Conservation (phyloP, 2,888 invertebrate species). For the Plutella xylostella region DNA sequence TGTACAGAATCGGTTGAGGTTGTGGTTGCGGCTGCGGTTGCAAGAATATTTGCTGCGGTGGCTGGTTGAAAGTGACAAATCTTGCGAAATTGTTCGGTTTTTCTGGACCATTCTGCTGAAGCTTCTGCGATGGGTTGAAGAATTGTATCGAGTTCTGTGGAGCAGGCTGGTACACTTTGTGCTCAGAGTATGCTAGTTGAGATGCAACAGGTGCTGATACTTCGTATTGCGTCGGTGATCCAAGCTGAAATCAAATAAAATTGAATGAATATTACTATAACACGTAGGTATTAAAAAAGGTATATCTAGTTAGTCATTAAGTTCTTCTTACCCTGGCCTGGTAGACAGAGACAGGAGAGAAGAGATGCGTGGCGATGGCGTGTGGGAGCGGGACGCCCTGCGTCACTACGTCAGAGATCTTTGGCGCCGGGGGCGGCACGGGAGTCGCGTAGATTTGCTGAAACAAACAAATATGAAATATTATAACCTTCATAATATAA, state of each 20-base stretch:
- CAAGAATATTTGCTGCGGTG: background rate
- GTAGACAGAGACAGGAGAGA: constrained; percentile 45
- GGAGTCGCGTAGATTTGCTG: constrained; percentile 34
- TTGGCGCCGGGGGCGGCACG: constrained; percentile 33
- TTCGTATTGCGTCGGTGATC: constrained; percentile 40
- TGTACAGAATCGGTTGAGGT: background rate
- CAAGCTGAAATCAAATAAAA: constrained; percentile 27
- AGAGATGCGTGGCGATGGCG: constrained; percentile 47
- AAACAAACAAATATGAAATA: constrained; percentile 2
- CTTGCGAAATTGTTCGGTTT: background rate
- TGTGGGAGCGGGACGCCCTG: constrained; percentile 39
- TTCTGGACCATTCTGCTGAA: background rate
- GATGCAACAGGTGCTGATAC: constrained; percentile 44
- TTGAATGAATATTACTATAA: no score
- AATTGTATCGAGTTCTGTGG: constrained; percentile 17
- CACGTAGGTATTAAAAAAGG: no score
- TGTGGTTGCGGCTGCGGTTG: background rate
- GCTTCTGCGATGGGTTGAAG: background rate
- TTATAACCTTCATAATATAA: no score
- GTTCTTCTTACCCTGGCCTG: constrained; percentile 36
- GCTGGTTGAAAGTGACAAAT: background rate
- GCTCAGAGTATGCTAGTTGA: constrained; percentile 44
- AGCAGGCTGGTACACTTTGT: constrained; percentile 31
- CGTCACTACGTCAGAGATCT: constrained; percentile 52
- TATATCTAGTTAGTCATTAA: background rate